Conservation (phyloP, 2,113 vertebrate genomes). For the Nannospalax galili region DNA sequence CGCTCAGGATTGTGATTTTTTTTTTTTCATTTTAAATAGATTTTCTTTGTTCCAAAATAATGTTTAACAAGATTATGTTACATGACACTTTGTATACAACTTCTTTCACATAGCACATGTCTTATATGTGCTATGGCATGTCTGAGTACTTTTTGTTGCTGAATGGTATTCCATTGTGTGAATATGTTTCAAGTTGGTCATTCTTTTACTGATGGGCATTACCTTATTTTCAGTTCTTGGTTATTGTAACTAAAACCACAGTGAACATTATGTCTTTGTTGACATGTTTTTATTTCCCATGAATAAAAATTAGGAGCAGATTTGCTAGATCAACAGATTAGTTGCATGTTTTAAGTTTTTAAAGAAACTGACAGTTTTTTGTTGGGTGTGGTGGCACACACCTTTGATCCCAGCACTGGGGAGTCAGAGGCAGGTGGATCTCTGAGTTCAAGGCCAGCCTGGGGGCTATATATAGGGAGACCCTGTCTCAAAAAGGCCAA, state of each 20-base stretch:
- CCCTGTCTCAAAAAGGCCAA: too few relatives aligned
- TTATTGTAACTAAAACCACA: background rate
- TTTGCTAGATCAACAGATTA: constrained; percentile 10
- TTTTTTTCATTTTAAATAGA: background rate
- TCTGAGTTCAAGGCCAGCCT: too few relatives aligned
- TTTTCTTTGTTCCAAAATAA: constrained; percentile 1
- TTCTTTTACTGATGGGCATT: background rate
- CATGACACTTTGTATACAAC: background rate
- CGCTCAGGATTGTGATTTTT: background rate
- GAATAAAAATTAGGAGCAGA: background rate
- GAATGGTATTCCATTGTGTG: background rate
- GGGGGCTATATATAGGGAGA: too few relatives aligned
- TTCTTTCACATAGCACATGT: background rate
- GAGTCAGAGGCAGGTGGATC: too few relatives aligned
- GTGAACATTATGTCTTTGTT: background rate
- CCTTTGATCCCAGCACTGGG: too few relatives aligned
- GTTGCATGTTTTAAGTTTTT: constrained; percentile 8
- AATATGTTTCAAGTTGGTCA: background rate
- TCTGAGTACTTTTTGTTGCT: constrained; percentile 11
- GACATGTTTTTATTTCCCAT: constrained; percentile 9
- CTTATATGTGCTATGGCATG: background rate
- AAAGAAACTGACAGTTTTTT: constrained; percentile 22
- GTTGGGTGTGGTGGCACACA: too few relatives aligned
- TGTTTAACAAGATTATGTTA: background rate
- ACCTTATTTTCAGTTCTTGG: background rate